Base-by-base conservation (phyloP, 2,888 invertebrate species). In the Cyclophora albipunctata region DNA sequence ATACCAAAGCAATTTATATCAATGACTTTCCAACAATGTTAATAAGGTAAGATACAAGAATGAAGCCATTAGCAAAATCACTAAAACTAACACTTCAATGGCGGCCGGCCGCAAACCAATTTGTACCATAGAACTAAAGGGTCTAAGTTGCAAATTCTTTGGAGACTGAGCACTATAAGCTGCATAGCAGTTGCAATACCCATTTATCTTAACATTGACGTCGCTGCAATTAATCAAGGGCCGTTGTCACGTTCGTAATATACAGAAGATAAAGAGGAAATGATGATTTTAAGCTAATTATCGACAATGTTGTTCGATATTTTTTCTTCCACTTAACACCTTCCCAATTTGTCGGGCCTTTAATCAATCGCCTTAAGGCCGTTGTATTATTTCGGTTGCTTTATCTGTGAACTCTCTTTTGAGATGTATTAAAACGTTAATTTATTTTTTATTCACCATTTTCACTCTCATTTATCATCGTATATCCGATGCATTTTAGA, bases 261-360 rank as follows among this genome's bases (percentile, higher is more conserved):
- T 78, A 76, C 72, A 64, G 67, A 63, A 71, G 79, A 76, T 82
- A 84, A 81, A 81, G 78, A 78, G 78, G 80, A 84, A 81, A 84
- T 78, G 78, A 84, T 83, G 82, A 84, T 84, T 84, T 79, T 75
- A 71, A 72, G 79, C 84, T 86, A 86, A 86, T 86, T 86, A 86
- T 82, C 78, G 73, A 65, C 70, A 73, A 73, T 78, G 79, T 75
- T 71, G 69, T 58, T 63, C 68, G 65, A 66, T 67, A 68, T 77
- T 77, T 83, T 82, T 82, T 76, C 68, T 67, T 66, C 72, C 82
- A 81, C 79, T 84, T 84, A 83, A 77, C 84, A 83, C 84, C 81
- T 81, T 73, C 75, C 69, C 75, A 77, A 73, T 75, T 77, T 77
- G 74, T 74, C 74, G 74, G 77, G 73, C 78, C 72, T 76, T 73